Evolutionary conservation across 2,113 vertebrate genomes (phyloP).

Genomic region (Anseranas semipalmata): DNA sequence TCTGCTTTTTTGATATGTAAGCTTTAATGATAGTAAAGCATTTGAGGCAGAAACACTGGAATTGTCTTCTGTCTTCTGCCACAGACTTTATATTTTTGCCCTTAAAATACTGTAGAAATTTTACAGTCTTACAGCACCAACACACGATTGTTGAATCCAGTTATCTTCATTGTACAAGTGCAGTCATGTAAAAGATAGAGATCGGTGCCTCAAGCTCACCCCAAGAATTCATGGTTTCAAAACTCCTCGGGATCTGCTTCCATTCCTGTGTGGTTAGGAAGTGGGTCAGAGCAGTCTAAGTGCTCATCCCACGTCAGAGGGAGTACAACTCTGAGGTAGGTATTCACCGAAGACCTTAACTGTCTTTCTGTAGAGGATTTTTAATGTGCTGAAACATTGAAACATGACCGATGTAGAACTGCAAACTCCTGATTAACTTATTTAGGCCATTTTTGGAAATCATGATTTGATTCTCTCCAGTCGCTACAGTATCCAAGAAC

Average conservation of each 20-base stretch:
- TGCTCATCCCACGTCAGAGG: neutral
- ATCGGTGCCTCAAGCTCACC: neutral
- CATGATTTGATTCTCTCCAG: neutral
- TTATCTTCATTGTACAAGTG: neutral
- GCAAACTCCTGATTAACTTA: neutral
- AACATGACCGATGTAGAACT: neutral
- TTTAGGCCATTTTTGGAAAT: neutral
- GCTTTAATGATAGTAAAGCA: neutral
- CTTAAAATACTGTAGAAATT: neutral
- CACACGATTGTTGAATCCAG: neutral
- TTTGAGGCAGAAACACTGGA: neutral
- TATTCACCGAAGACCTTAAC: neutral
- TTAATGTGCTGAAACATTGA: too few relatives aligned
- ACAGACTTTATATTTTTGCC: neutral
- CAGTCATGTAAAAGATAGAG: neutral
- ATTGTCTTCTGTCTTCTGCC: neutral
- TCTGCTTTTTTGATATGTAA: neutral
- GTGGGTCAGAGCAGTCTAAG: neutral
- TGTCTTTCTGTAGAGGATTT: neutral
- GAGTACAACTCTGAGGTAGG: neutral
- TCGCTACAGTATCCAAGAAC: neutral
- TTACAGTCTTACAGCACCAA: neutral
- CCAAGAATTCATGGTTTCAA: neutral
- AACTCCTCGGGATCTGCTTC: neutral
- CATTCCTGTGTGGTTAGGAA: neutral